Conservation (phyloP, 1,140 invertebrate species). For the Atopsyche davidsoni region DNA sequence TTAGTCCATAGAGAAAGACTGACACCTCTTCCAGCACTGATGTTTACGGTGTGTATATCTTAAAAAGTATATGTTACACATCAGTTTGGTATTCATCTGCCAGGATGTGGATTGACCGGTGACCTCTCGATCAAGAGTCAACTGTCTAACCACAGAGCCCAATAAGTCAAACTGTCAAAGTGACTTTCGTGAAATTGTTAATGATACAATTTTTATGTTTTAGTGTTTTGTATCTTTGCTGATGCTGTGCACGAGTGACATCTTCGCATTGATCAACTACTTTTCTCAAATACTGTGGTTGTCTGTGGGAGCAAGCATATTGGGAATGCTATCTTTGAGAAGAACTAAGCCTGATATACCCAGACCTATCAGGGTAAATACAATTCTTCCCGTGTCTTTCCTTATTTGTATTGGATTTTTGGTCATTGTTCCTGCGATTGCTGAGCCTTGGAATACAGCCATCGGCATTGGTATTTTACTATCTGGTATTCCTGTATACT, state of each 20-base stretch:
- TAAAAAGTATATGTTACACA: neutral
- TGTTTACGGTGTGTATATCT: slow-evolving; percentile 67
- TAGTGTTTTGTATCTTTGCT: slow-evolving; percentile 66
- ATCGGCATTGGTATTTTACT: slow-evolving; percentile 78
- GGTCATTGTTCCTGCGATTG: slow-evolving; percentile 74
- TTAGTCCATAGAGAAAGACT: slow-evolving; percentile 67
- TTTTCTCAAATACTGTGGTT: slow-evolving; percentile 77
- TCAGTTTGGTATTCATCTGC: neutral
- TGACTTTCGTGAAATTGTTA: too few relatives aligned
- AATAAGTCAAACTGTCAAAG: too few relatives aligned
- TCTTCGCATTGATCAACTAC: slow-evolving; percentile 70
- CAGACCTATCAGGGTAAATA: slow-evolving; percentile 75
- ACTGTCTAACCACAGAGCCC: neutral
- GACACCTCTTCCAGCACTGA: slow-evolving; percentile 75
- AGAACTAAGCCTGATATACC: slow-evolving; percentile 63
- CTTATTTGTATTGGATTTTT: slow-evolving; percentile 78
- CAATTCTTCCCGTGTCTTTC: slow-evolving; percentile 78
- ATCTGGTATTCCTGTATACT: slow-evolving; percentile 88
- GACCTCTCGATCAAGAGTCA: neutral
- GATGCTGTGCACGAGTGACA: slow-evolving; percentile 66
- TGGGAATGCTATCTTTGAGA: slow-evolving; percentile 73
- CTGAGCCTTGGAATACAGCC: slow-evolving; percentile 71
- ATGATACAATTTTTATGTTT: slow-evolving; percentile 35
- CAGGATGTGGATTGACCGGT: neutral
- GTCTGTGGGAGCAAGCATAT: slow-evolving; percentile 67